phyloP scores from a whole-genome alignment of 1,140 invertebrate species.

The Trissolcus basalis region DNA sequence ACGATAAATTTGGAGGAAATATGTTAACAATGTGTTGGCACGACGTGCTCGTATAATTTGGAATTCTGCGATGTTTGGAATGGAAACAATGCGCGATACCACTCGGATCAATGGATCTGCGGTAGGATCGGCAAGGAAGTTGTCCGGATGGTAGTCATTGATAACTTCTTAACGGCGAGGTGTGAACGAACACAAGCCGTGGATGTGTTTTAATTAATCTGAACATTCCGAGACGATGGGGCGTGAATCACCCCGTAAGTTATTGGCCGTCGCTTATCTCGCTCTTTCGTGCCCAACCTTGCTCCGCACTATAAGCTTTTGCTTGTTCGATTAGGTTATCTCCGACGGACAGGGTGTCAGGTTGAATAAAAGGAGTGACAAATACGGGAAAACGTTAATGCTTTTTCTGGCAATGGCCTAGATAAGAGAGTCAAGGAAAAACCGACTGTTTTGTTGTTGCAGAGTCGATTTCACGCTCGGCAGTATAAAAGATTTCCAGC shows the following conservation, averaged over 20 bases:
- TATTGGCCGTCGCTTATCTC: conserved; percentile 67
- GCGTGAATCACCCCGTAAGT: conserved; percentile 69
- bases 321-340: conserved; percentile 71
- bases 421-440: conserved; percentile 19
- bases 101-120: conserved; percentile 41
- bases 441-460: neutral
- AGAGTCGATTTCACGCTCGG: too few species aligned
- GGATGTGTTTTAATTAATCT: conserved; percentile 71
- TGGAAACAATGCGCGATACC: conserved; percentile 32
- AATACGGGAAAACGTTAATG: conserved; percentile 19
- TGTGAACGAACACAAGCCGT: conserved; percentile 50
- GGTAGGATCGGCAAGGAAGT: conserved; percentile 48
- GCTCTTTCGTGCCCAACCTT: conserved; percentile 65
- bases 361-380: conserved; percentile 37
- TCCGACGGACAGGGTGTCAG: conserved; percentile 18
- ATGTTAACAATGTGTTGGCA: conserved; percentile 41
- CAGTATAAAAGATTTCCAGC: neutral
- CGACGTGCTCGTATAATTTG: conserved; percentile 34
- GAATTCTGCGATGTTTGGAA: conserved; percentile 31
- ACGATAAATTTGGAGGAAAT: conserved; percentile 40
- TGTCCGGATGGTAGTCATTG: conserved; percentile 56
- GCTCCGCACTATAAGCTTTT: conserved; percentile 64
- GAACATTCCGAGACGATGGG: conserved; percentile 63
- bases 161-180: conserved; percentile 44
- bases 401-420: conserved; percentile 25